phyloP scores from a whole-genome alignment of 2,113 vertebrate species.

The Lasiurus cinereus region DNA sequence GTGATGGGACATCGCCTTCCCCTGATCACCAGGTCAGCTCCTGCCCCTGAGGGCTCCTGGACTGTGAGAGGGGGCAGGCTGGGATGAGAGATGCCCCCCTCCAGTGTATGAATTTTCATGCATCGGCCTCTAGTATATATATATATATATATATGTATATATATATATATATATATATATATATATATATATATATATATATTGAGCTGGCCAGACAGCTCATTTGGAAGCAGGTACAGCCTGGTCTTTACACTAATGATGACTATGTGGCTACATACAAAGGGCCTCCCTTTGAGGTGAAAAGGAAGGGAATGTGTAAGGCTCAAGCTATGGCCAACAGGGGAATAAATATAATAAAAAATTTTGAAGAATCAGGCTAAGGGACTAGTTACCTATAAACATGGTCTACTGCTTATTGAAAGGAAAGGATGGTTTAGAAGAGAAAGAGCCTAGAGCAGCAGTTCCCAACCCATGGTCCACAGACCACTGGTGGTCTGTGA shows the following conservation, averaged over 20 bases:
- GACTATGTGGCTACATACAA: conserved; percentile 95
- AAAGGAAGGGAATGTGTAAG: conserved; percentile 95
- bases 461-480: too few species aligned
- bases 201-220: background rate
- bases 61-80: too few species aligned
- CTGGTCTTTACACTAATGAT: conserved; percentile 93
- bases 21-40: too few species aligned
- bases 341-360: conserved; percentile 89
- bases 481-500: too few species aligned
- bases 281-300: conserved; percentile 94
- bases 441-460: background rate
- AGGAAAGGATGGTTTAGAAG: background rate
- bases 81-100: too few species aligned
- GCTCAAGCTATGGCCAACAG: conserved; percentile 95
- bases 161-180: background rate
- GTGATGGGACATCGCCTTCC: too few species aligned
- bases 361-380: background rate
- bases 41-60: too few species aligned
- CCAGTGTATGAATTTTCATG: too few species aligned
- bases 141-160: background rate
- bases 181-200: background rate
- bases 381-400: background rate
- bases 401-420: background rate
- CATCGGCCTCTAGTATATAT: background rate
- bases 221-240: conserved; percentile 96